phyloP scores from a whole-genome alignment of 1,140 invertebrate species.

The Drosophila micromelanica region DNA sequence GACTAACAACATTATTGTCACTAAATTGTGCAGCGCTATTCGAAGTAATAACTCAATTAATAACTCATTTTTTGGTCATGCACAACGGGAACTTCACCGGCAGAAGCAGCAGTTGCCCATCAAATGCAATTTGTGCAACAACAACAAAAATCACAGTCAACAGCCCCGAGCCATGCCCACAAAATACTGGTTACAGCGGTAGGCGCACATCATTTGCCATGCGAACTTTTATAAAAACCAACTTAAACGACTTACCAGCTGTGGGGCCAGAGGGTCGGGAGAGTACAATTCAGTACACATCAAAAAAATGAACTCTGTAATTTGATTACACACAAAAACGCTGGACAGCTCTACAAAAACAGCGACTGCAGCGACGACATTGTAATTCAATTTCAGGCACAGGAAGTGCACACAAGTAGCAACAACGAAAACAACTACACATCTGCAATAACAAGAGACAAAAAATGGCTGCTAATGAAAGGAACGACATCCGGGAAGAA shows the following conservation, averaged over 20 bases:
- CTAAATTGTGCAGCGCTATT: constrained; percentile 44
- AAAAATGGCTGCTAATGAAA: constrained; percentile 63
- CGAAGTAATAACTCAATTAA: constrained; percentile 76
- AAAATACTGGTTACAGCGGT: constrained; percentile 22
- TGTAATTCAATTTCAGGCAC: constrained; percentile 70
- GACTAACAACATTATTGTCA: constrained; percentile 8
- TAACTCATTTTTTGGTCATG: constrained; percentile 64
- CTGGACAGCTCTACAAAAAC: constrained; percentile 49
- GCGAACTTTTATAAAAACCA: constrained; percentile 58
- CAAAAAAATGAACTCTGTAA: constrained; percentile 55
- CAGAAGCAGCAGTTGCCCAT: constrained; percentile 42
- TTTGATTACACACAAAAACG: constrained; percentile 68
- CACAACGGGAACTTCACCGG: constrained; percentile 6
- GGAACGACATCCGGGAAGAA: constrained; percentile 42
- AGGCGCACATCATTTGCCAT: constrained; percentile 53
- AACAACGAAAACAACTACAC: constrained; percentile 24
- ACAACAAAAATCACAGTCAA: constrained; percentile 48
- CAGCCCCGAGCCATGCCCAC: constrained; percentile 15
- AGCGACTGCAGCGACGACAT: constrained; percentile 59
- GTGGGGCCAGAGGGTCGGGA: too few relatives aligned
- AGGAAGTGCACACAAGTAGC: constrained; percentile 62
- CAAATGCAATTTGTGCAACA: constrained; percentile 54
- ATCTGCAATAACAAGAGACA: not conserved
- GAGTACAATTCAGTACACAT: constrained; percentile 1
- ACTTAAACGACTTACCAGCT: constrained; percentile 64